Percentiles rank a stretch among this genome's conserved stretches.
Evolutionary conservation across 2,797 vertebrate species (phyloP).

Genomic region (Sebastes baramenuke): DNA sequence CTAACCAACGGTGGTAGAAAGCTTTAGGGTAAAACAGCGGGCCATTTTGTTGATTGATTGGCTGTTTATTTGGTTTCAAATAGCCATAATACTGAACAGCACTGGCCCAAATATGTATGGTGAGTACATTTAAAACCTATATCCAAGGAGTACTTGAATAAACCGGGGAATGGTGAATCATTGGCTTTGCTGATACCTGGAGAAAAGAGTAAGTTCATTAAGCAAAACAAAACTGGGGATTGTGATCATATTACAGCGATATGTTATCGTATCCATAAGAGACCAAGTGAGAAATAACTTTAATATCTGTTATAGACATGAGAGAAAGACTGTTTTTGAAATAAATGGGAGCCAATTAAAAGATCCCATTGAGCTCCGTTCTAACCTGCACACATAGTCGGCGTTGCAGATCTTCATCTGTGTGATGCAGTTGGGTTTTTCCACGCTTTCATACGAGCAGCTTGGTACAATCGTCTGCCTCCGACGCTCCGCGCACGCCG

Average conservation of each 20-base stretch:
- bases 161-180: slow-evolving; percentile 18
- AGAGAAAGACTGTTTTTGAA: not conserved
- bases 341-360: slow-evolving; percentile 29
- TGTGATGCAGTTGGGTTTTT: slow-evolving; percentile 89
- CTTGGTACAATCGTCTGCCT: slow-evolving; percentile 95
- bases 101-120: slow-evolving; percentile 36
- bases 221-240: slow-evolving; percentile 11
- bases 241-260: slow-evolving; percentile 20
- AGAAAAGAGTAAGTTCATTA: slow-evolving; percentile 28
- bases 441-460: slow-evolving; percentile 90
- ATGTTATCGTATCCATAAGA: slow-evolving; percentile 19
- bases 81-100: slow-evolving; percentile 20
- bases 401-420: slow-evolving; percentile 87
- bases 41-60: slow-evolving; percentile 71
- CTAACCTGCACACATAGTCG: slow-evolving; percentile 93
- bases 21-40: slow-evolving; percentile 73
- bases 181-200: not conserved
- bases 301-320: slow-evolving; percentile 19
- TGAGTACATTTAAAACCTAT: slow-evolving; percentile 18
- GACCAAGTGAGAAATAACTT: slow-evolving; percentile 31
- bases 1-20: slow-evolving; percentile 67
- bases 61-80: slow-evolving; percentile 72
- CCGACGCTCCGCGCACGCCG: slow-evolving; percentile 91
- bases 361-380: not conserved
- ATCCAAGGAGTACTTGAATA: slow-evolving; percentile 27